Evolutionary conservation across 2,888 invertebrate species (phyloP), one percentile per base, ranked within the genome.

Genomic region (Julus scandinavius): DNA sequence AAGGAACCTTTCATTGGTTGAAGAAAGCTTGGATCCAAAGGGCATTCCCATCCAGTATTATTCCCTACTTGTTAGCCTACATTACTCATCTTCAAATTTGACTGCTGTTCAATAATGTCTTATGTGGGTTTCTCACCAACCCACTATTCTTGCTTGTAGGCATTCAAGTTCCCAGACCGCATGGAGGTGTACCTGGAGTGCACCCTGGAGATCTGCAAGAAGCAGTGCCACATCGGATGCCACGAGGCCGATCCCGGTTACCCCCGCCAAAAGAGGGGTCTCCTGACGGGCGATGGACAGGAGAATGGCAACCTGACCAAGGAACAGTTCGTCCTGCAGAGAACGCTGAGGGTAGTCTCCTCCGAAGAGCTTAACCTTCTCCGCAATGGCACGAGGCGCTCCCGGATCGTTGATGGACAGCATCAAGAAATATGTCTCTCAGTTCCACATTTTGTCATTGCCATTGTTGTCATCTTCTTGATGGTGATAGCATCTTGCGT

Each of bases 101-200:
- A n/a, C n/a, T n/a, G n/a, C n/a, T n/a, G n/a, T n/a, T n/a, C n/a
- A n/a, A n/a, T n/a, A n/a, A n/a, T n/a, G n/a, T n/a, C n/a, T n/a
- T 6, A 45, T 45, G 41, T 6, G 41, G 41, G 13, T 54, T 13
- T 54, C 54, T 54, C 13, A 29, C 29, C 1, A 72, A 29, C 7
- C 29, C 20, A 9, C 9, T 1, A 6, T 20, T 11, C 72, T 6
- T 72, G 0, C 29, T 72, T 29, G 29, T 96, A 95, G 91, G 92
- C 92, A 45, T 92, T 92, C 90, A 96, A 96, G 92, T 96, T 96
- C 93, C 96, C 96, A 0, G 96, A 96, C 91, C 95, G 96, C 86
- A 96, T 96, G 95, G 96, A 96, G 90, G 93, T 96, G 87, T 95
- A 95, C 90, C 94, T 96, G 89, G 96, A 96, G 91, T 96, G 96